Percentiles rank a stretch among this genome's conserved stretches.
Conservation (phyloP, 2,113 vertebrate species). For the Chloroceryle aenea region DNA sequence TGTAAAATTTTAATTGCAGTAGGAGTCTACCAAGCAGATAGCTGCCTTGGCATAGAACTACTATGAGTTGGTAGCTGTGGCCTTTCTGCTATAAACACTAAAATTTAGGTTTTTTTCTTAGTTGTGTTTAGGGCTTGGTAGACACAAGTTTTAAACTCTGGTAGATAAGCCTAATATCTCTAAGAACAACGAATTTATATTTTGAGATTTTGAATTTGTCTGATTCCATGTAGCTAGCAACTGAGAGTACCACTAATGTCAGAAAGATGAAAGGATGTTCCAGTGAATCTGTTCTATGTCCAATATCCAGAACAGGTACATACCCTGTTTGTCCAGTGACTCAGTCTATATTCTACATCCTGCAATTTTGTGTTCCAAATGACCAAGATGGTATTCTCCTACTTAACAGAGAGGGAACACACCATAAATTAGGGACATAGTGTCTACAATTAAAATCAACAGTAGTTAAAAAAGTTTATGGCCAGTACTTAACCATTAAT, state of each 20-base stretch:
- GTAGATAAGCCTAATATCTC: neutral
- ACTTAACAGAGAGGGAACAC: neutral
- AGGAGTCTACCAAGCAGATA: neutral
- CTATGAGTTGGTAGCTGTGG: neutral
- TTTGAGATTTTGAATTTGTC: neutral
- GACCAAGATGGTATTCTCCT: neutral
- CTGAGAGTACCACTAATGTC: neutral
- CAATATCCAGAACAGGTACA: neutral
- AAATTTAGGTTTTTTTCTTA: neutral
- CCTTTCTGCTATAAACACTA: neutral
- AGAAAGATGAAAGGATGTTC: neutral
- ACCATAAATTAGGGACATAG: neutral
- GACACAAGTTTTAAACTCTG: neutral
- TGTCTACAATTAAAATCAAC: neutral
- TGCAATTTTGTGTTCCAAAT: neutral
- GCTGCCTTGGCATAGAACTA: neutral
- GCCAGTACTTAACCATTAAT: neutral
- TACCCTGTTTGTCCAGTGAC: neutral
- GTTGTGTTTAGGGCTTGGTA: neutral
- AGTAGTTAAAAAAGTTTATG: neutral
- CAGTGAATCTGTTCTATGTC: neutral
- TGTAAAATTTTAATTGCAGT: neutral
- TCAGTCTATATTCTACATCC: neutral
- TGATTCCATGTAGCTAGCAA: neutral
- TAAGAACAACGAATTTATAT: neutral